Evolutionary conservation across 1,140 invertebrate species (phyloP).

Genomic region (Aradophagus sp.): DNA sequence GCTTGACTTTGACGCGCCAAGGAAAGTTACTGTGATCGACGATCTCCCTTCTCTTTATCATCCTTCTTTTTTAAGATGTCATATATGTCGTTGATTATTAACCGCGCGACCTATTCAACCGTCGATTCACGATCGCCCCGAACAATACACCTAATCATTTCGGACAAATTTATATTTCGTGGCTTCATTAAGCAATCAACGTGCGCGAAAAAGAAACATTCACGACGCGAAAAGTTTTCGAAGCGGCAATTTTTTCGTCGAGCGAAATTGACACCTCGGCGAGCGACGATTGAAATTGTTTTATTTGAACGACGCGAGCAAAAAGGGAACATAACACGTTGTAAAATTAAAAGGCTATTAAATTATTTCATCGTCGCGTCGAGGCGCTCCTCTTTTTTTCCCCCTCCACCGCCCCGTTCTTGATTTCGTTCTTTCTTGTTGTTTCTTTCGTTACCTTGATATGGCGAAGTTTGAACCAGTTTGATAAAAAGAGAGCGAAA

Average conservation of each 20-base stretch:
- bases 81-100: slow-evolving; percentile 40
- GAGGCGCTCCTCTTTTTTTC: slow-evolving; percentile 1
- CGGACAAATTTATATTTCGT: slow-evolving; percentile 29
- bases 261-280: neutral
- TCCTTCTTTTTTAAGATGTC: slow-evolving; percentile 20
- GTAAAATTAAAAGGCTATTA: slow-evolving; percentile 49
- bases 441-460: slow-evolving; percentile 8
- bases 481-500: slow-evolving; percentile 34
- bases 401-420: too few relatives aligned
- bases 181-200: slow-evolving; percentile 39
- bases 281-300: slow-evolving; percentile 9
- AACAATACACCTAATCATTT: slow-evolving; percentile 54
- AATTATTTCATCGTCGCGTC: slow-evolving; percentile 40
- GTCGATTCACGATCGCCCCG: slow-evolving; percentile 48
- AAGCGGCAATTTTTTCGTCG: too few relatives aligned
- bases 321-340: slow-evolving; percentile 21
- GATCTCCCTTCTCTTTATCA: slow-evolving; percentile 1
- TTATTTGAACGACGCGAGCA: neutral
- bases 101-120: slow-evolving; percentile 48
- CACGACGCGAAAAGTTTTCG: too few relatives aligned
- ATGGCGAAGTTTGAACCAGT: slow-evolving; percentile 37
- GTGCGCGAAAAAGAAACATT: neutral
- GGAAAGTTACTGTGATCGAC: slow-evolving; percentile 1
- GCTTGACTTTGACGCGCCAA: slow-evolving; percentile 7
- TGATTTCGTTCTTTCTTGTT: neutral